These are phyloP conservation scores for Sphyrna mokarran DNA, from an alignment of 2,113 vertebrate genomes.

Conservation along the genomic window DNA sequence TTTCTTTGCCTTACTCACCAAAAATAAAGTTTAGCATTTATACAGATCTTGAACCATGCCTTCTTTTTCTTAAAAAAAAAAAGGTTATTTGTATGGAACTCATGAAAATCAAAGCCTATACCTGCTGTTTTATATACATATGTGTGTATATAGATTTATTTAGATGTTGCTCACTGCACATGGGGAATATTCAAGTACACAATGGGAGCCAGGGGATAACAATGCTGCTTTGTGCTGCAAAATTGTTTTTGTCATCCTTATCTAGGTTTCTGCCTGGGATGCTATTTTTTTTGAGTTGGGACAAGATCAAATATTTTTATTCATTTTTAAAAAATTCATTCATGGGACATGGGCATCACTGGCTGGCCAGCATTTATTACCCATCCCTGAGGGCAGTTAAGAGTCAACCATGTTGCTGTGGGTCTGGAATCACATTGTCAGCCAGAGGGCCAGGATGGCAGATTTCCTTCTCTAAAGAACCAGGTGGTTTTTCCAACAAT, in stretches of 20 bases:
- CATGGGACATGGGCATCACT: too few species aligned
- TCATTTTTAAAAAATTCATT: too few species aligned
- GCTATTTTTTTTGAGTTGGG: neutral
- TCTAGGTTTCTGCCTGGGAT: neutral
- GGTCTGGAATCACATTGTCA: too few species aligned
- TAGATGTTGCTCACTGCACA: neutral
- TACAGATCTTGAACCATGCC: neutral
- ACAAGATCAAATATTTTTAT: neutral
- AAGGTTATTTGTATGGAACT: neutral
- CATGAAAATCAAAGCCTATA: neutral
- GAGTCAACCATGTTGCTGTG: too few species aligned
- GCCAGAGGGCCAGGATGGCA: too few species aligned
- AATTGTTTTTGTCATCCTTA: neutral
- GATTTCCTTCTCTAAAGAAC: too few species aligned
- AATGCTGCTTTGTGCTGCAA: neutral
- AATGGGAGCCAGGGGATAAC: neutral
- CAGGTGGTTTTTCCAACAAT: too few species aligned
- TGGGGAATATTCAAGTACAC: neutral
- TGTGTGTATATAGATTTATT: too few species aligned
- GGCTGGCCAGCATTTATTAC: too few species aligned
- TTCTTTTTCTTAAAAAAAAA: neutral
- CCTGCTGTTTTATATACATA: neutral
- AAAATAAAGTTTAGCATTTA: neutral
- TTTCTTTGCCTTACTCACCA: neutral
- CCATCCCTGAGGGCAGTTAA: too few species aligned